These are phyloP conservation scores for Incurvaria masculella DNA, from an alignment of 2,888 invertebrate species.

Conservation along the genomic window DNA sequence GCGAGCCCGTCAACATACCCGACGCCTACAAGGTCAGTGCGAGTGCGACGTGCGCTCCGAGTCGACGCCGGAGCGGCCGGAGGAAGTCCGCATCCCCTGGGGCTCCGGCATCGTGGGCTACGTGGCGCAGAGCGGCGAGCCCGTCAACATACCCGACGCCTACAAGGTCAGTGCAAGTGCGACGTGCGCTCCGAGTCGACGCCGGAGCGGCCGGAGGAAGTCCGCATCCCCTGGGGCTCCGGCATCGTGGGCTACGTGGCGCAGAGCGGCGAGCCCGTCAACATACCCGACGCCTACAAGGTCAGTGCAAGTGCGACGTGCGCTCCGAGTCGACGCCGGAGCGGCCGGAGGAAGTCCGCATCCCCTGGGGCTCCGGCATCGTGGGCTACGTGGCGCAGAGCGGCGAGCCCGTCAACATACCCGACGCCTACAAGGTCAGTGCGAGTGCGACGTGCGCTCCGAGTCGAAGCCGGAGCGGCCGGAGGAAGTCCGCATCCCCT, in stretches of 20 bases:
- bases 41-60: neutral
- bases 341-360: constrained; percentile 59
- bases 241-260: constrained; percentile 87
- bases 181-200: constrained; percentile 83
- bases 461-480: constrained; percentile 88
- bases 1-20: constrained; percentile 91
- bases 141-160: constrained; percentile 94
- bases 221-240: constrained; percentile 79
- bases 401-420: constrained; percentile 80
- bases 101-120: constrained; percentile 94
- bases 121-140: constrained; percentile 89
- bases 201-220: constrained; percentile 77
- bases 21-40: constrained; percentile 84
- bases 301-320: constrained; percentile 30
- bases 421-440: constrained; percentile 84
- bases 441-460: constrained; percentile 93
- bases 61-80: too few species aligned
- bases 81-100: constrained; percentile 89
- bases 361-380: constrained; percentile 84
- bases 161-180: constrained; percentile 74
- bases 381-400: constrained; percentile 82
- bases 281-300: constrained; percentile 85
- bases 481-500: constrained; percentile 90
- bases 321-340: too few species aligned
- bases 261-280: constrained; percentile 75